These are phyloP conservation scores for Takifugu rubripes DNA, from an alignment of 2,797 vertebrate genomes.

Conservation along the genomic window DNA sequence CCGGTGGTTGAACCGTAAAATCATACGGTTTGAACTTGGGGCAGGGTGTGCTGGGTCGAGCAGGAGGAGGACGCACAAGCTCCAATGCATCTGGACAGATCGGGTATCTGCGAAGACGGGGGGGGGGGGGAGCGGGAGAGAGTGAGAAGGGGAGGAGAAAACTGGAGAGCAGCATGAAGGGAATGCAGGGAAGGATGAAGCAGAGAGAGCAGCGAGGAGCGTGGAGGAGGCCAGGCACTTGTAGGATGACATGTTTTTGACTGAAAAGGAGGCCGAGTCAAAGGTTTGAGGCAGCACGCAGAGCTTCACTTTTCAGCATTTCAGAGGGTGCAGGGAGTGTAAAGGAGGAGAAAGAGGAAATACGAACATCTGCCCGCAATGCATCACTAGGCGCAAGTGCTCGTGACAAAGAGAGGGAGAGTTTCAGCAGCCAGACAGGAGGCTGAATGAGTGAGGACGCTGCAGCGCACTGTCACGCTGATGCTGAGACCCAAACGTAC, in stretches of 20 bases:
- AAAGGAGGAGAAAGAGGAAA: constrained; percentile 18
- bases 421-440: constrained; percentile 44
- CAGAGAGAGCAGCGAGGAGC: constrained; percentile 46
- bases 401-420: constrained; percentile 9
- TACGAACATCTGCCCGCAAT: constrained; percentile 17
- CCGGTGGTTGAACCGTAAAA: not conserved
- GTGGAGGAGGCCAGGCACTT: constrained; percentile 51
- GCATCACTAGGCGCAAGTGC: constrained; percentile 34
- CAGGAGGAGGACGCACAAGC: constrained; percentile 44
- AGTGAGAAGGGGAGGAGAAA: constrained; percentile 59
- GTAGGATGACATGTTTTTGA: constrained; percentile 52
- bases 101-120: constrained; percentile 43
- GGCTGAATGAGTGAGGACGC: constrained; percentile 66
- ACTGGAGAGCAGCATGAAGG: constrained; percentile 46
- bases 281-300: constrained; percentile 24
- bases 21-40: constrained; percentile 32
- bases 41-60: constrained; percentile 13
- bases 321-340: constrained; percentile 30
- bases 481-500: constrained; percentile 54
- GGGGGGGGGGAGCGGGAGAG: constrained; percentile 23
- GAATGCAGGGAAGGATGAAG: constrained; percentile 39
- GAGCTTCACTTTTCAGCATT: constrained; percentile 18
- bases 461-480: constrained; percentile 45
- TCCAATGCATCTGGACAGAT: constrained; percentile 63
- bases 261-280: constrained; percentile 14